Percentiles rank a stretch among this genome's conserved stretches.
phyloP scores from a whole-genome alignment of 1,140 invertebrate genomes.

The Pteromalus puparum region DNA sequence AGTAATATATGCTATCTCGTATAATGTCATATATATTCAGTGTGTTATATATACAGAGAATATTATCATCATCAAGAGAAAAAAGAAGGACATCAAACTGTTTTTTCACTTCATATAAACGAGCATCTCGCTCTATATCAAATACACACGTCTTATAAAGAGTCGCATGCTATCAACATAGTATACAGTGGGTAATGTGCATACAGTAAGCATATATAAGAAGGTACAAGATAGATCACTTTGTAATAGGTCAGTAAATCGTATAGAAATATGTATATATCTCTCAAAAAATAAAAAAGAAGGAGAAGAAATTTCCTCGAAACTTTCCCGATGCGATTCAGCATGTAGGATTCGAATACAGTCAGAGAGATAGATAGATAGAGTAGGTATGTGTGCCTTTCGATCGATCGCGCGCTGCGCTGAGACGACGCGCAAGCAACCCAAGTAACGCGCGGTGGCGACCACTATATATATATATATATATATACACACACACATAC shows the following conservation, averaged over 20 bases:
- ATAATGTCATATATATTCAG: not conserved
- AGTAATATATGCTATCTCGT: not conserved
- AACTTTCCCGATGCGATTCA: constrained; percentile 5
- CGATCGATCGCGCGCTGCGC: constrained; percentile 11
- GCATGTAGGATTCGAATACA: not conserved
- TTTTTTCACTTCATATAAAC: not conserved
- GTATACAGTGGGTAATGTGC: constrained; percentile 8
- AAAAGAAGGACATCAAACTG: not conserved
- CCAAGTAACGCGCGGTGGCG: not conserved
- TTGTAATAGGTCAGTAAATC: not conserved
- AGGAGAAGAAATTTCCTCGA: not conserved
- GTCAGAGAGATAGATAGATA: not conserved
- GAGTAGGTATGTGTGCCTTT: constrained; percentile 11
- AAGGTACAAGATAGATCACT: not conserved
- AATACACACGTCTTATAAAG: constrained; percentile 26
- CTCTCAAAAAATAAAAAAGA: not conserved
- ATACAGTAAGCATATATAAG: not conserved
- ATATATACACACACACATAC: not conserved
- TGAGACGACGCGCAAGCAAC: not conserved
- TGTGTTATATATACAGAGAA: not conserved
- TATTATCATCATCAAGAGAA: not conserved
- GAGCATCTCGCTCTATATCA: constrained; percentile 49
- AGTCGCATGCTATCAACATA: constrained; percentile 43
- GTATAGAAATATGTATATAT: not conserved
- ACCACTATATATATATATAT: not conserved